Conservation (phyloP, 2,888 invertebrate species). For the Colletes collaris region DNA sequence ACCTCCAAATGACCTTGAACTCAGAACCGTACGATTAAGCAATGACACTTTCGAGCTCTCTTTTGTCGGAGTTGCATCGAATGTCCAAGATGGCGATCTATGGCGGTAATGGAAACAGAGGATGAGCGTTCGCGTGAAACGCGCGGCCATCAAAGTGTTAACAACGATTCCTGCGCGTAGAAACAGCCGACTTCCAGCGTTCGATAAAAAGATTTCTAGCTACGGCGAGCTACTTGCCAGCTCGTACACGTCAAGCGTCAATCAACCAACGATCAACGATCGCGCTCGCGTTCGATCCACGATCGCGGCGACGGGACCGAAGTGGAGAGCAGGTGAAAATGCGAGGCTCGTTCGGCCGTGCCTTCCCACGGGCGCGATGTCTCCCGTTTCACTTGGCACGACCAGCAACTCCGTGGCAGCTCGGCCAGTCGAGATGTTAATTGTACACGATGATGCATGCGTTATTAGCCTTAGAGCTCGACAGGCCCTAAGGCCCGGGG, state of each 20-base stretch:
- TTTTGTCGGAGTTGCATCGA: too few species aligned
- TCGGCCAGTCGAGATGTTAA: constrained; percentile 54
- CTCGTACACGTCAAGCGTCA: constrained; percentile 31
- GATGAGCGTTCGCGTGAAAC: too few species aligned
- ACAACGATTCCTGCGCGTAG: too few species aligned
- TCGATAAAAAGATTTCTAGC: background rate
- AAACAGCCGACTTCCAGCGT: too few species aligned
- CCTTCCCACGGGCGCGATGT: constrained; percentile 53
- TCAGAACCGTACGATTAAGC: too few species aligned
- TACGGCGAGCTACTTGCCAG: background rate
- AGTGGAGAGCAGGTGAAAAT: constrained; percentile 54
- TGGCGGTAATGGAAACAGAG: too few species aligned
- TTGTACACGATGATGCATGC: constrained; percentile 63
- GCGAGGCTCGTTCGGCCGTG: constrained; percentile 49
- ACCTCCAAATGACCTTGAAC: too few species aligned
- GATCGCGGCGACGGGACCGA: constrained; percentile 23
- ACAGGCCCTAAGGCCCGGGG: background rate
- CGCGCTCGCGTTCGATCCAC: background rate
- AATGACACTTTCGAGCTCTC: too few species aligned
- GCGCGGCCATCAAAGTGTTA: too few species aligned
- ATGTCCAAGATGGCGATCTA: too few species aligned
- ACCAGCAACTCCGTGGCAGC: constrained; percentile 28
- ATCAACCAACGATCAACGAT: constrained; percentile 23
- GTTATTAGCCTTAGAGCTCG: constrained; percentile 46
- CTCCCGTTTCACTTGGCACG: constrained; percentile 66